A percentile compares a stretch with the other conserved stretches of the same genome.
Conservation (phyloP, 2,113 vertebrate genomes). For the Mobula birostris region DNA sequence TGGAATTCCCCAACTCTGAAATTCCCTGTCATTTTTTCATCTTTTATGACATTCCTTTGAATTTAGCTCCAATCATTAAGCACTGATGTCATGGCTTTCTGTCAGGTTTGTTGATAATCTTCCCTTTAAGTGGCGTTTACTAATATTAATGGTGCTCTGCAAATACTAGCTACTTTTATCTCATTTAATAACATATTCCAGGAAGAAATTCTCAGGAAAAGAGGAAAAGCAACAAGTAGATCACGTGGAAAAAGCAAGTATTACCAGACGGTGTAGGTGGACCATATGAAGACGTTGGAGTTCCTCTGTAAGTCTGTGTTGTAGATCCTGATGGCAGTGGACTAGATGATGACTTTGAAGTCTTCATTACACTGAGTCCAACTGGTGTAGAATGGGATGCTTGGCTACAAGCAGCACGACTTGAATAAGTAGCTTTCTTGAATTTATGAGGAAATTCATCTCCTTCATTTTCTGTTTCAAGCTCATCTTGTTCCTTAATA, state of each 20-base stretch:
- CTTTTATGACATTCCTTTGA: no score
- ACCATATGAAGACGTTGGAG: conserved; percentile 57
- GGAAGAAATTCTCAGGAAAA: background rate
- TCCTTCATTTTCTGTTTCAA: conserved; percentile 71
- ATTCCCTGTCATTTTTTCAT: no score
- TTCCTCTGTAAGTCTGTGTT: conserved; percentile 58
- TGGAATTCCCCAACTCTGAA: no score
- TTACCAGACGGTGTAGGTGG: conserved; percentile 68
- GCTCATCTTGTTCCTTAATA: conserved; percentile 70
- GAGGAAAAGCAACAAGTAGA: background rate
- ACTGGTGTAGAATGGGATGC: conserved; percentile 75
- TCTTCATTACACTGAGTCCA: conserved; percentile 69
- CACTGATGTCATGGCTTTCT: no score
- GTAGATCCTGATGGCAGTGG: conserved; percentile 63
- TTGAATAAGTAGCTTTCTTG: conserved; percentile 64
- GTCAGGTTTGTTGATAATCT: no score
- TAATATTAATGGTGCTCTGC: no score
- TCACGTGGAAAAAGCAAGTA: conserved; percentile 37
- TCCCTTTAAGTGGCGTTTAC: no score
- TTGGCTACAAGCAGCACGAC: conserved; percentile 61
- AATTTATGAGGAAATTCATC: conserved; percentile 63
- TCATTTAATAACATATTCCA: background rate
- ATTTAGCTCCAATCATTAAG: no score
- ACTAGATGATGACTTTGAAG: conserved; percentile 57
- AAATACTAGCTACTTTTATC: no score